Evolutionary conservation across 1,140 invertebrate genomes (phyloP).

Genomic region (Hyphantria cunea): DNA sequence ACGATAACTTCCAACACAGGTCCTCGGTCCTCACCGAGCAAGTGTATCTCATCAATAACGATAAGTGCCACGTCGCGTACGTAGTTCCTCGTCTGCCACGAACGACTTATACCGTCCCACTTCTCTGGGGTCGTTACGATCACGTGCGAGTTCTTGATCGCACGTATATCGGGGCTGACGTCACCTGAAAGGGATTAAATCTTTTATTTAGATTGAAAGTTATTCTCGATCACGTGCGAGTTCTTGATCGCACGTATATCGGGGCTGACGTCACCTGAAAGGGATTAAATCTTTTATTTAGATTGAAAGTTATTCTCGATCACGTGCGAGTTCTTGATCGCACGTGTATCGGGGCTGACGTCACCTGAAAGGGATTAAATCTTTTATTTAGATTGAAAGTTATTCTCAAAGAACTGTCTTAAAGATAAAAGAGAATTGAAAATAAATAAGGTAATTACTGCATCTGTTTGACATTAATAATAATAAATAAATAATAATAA

Average conservation of each 20-base stretch:
- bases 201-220: not conserved
- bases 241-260: constrained; percentile 92
- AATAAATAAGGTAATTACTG: too few species aligned
- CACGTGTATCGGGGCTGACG: constrained; percentile 94
- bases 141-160: constrained; percentile 92
- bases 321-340: constrained; percentile 92
- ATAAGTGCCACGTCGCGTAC: constrained; percentile 96
- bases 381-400: not conserved
- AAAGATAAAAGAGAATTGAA: too few species aligned
- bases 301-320: constrained; percentile 82
- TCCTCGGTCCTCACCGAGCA: constrained; percentile 94
- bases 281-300: not conserved
- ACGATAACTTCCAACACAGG: constrained; percentile 93
- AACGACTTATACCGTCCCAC: constrained; percentile 99
- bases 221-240: constrained; percentile 91
- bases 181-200: constrained; percentile 85
- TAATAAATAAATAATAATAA: too few species aligned
- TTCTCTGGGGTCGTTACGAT: constrained; percentile 99
- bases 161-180: constrained; percentile 94
- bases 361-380: constrained; percentile 85
- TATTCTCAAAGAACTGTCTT: too few species aligned
- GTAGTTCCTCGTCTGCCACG: constrained; percentile 98
- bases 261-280: constrained; percentile 93
- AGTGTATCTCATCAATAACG: constrained; percentile 99
- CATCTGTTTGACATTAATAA: too few species aligned